Conservation (phyloP, 2,888 invertebrate species). For the Callyntrura guangdongensis region DNA sequence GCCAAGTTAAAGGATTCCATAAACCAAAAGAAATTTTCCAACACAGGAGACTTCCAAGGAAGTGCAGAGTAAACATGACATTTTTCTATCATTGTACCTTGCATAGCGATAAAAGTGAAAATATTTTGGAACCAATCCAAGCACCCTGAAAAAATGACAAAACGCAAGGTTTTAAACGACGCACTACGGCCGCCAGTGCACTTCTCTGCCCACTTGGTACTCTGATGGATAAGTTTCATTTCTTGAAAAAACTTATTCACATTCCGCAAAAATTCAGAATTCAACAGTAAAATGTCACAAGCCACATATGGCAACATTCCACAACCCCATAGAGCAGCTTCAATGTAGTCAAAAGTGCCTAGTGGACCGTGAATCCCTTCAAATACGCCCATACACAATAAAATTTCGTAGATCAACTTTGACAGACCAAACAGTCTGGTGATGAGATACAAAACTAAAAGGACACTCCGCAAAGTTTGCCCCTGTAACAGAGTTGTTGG, state of each 20-base stretch:
- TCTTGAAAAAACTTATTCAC: constrained; percentile 17
- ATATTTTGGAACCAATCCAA: constrained; percentile 46
- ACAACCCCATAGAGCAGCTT: constrained; percentile 23
- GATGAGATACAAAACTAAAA: not conserved
- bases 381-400: not conserved
- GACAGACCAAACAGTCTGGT: constrained; percentile 20
- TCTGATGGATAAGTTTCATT: not conserved
- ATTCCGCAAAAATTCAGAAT: not conserved
- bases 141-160: constrained; percentile 17
- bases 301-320: constrained; percentile 47
- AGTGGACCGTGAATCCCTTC: not conserved
- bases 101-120: constrained; percentile 23
- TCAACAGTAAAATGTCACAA: not conserved
- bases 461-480: not conserved
- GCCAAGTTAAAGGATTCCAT: constrained; percentile 44
- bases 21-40: constrained; percentile 42
- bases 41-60: constrained; percentile 24
- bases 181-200: not conserved
- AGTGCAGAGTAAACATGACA: constrained; percentile 22
- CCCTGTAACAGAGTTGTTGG: too few relatives aligned
- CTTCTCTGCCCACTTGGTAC: not conserved
- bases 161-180: not conserved
- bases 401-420: constrained; percentile 14
- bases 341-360: constrained; percentile 36
- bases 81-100: constrained; percentile 31